These are phyloP conservation scores for Myotis findleyi DNA, from an alignment of 2,797 vertebrate genomes.

Conservation along the genomic window DNA sequence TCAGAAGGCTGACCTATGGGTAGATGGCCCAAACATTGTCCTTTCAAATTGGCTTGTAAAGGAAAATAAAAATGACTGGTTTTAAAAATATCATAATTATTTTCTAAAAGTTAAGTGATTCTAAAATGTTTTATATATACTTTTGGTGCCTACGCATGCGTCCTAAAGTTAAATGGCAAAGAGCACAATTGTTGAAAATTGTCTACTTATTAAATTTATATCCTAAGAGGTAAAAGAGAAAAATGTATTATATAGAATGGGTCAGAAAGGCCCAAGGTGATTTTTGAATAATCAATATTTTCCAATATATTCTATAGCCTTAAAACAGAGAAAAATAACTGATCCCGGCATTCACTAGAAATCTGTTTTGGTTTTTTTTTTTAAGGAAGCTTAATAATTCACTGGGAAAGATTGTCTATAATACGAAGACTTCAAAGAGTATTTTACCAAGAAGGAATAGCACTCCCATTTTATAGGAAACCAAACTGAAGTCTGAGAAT, in stretches of 20 bases:
- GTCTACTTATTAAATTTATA: constrained; percentile 71
- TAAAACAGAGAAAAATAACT: constrained; percentile 63
- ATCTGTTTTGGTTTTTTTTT: neutral
- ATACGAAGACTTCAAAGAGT: neutral
- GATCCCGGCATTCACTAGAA: neutral
- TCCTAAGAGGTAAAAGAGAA: constrained; percentile 65
- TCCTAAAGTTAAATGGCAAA: constrained; percentile 65
- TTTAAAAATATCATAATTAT: constrained; percentile 63
- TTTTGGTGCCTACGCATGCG: neutral
- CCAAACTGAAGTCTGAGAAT: constrained; percentile 13
- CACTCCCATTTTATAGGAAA: constrained; percentile 10
- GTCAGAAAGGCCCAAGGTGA: constrained; percentile 57
- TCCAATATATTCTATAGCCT: constrained; percentile 48
- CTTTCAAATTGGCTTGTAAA: constrained; percentile 18
- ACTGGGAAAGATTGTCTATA: neutral
- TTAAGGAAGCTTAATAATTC: constrained; percentile 21
- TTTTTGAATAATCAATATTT: constrained; percentile 75
- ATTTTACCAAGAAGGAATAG: neutral
- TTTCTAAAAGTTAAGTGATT: constrained; percentile 67
- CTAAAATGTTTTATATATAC: constrained; percentile 53
- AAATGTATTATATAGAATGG: constrained; percentile 53
- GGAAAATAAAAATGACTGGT: constrained; percentile 35
- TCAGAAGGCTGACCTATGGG: constrained; percentile 36
- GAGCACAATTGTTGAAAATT: constrained; percentile 45
- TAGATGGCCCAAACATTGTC: neutral